Base-by-base conservation (phyloP, 2,113 vertebrate species). In the Oreocharis arfaki region DNA sequence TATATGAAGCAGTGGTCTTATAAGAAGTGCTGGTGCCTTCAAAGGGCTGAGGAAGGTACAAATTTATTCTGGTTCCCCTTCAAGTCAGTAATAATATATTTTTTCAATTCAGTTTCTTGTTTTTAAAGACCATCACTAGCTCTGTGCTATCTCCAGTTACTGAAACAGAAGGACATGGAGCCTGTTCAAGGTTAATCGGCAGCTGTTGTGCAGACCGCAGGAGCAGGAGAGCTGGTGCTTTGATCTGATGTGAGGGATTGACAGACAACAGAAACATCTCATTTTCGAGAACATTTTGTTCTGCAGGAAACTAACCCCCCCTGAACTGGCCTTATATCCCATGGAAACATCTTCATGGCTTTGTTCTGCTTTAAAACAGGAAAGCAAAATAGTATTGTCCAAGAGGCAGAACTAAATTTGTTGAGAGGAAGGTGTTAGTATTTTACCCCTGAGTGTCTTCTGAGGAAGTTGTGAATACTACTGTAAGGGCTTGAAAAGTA, bases 101-200 rank as follows among this genome's bases (percentile, higher is more conserved):
- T 71, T 94, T 87, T 87, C n/a, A 93, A 75, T 93, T 13, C 11
- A 47, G 33, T 81, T 88, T 76, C 28, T 70, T 63, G 7, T 42
- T 84, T 85, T 87, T 87, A 32, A 78, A 92, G 80, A 30, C 52
- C 37, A 14, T 64, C 3, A 8, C 41, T 6, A 7, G 47, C 1
- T 3, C 64, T 83, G 55, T 0, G 3, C 68, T 87, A 3, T 95
- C 82, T 95, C 85, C 53, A 39, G 5, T 96, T 96, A 93, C 93
- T 94, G 91, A 95, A 93, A 95, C 82, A 95, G 84, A 77, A 97
- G 95, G 84, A 93, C 93, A 81, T 73, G 74, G 44, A 93, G 82
- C 49, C 85, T 88, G 44, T 89, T 96, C 93, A 94, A 96, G 95
- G 93, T 96, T 95, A 96, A 90, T 90, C 70, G 33, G 73, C 97